Evolutionary conservation across 2,888 invertebrate genomes (phyloP), one percentile per base, ranked within the genome.

Genomic region (Heliconius sara): DNA sequence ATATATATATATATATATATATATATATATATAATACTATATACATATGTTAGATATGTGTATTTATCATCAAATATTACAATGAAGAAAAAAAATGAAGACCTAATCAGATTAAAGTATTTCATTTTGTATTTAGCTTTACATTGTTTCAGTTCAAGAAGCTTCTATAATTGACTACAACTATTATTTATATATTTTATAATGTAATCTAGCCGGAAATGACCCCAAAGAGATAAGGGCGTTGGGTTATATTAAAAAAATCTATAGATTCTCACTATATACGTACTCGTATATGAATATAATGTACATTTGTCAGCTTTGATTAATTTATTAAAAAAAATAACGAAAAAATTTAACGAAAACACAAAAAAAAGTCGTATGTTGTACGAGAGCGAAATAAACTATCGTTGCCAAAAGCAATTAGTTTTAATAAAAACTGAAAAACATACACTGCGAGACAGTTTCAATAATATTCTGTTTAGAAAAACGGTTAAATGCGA

Each of bases 181-280:
- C 27, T 16, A 70, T 43, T 43, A 43, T 25, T 70, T 70, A 39
- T 39, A 39, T 43, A 43, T 25, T 70, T n/a, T 12, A 43, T 43
- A 43, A 13, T 25, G 2, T 43, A 39, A 70, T 70, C 39, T 43
- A 68, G 13, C 3, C 39, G 16, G 68, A 70, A 68, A 25, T 68
- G 43, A 43, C 68, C 68, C 16, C 43, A 66, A 25, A 68, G 13
- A 43, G 68, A 68, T 68, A 43, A 39, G 67, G 25, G 43, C 68
- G 68, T 39, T 10, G 68, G 39, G 68, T 70, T 43, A 70, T 43
- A 39, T n/a, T 39, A 52, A 52, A 52, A 39, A 39, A 39, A 39
- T 9, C 9, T 9, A 9, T 1, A 39, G 9, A 9, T 39, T 1
- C 9, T 39, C 7, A 39, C 1, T 39, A 34, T 34, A 34, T 9